Conservation (phyloP, 2,797 vertebrate species). For the Gouania willdenowi region DNA sequence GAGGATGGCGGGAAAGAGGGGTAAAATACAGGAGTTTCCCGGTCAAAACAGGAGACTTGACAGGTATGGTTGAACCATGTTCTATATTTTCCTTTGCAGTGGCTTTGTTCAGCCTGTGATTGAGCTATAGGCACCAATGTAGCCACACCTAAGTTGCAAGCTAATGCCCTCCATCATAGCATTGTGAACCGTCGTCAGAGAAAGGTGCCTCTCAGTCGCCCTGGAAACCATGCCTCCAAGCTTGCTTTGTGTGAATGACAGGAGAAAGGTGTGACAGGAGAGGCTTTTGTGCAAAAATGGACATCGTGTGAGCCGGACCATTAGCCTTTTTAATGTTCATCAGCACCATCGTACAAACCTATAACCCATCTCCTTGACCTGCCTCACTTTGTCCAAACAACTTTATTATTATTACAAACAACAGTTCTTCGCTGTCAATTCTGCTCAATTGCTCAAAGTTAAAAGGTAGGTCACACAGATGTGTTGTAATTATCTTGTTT, state of each 20-base stretch:
- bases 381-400: not conserved
- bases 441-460: not conserved
- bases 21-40: no score
- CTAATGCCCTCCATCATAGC: conserved; percentile 59
- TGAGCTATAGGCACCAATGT: conserved; percentile 33
- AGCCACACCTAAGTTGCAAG: conserved; percentile 63
- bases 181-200: conserved; percentile 67
- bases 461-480: conserved; percentile 8
- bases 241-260: conserved; percentile 70
- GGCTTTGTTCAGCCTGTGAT: conserved; percentile 40
- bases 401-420: not conserved
- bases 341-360: not conserved
- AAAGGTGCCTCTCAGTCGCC: conserved; percentile 68
- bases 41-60: no score
- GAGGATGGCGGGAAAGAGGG: no score
- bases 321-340: conserved; percentile 12
- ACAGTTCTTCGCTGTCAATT: not conserved
- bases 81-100: not conserved
- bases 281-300: conserved; percentile 55
- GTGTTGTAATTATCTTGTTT: conserved; percentile 6
- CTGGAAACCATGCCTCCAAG: conserved; percentile 72
- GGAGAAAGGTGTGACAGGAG: conserved; percentile 64
- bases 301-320: conserved; percentile 38
- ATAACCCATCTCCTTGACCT: not conserved
- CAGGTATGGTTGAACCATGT: no score